Evolutionary conservation across 2,797 vertebrate species (phyloP).

Genomic region (Pogonophryne albipinna): DNA sequence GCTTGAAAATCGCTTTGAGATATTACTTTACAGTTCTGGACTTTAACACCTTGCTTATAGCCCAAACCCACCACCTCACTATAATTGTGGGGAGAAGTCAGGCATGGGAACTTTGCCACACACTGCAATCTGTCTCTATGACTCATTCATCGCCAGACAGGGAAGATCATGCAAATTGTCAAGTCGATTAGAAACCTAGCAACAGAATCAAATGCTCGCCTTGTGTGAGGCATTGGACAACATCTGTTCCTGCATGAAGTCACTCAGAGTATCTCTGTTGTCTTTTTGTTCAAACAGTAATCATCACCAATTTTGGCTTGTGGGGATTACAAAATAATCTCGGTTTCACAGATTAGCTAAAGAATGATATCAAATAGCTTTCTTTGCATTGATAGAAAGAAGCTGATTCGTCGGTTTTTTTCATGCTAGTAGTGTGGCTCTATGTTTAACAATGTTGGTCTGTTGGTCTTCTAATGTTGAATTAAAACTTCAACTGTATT

Average conservation of each 20-base stretch:
- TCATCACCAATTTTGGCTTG: neutral
- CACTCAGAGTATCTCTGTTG: slow-evolving; percentile 14
- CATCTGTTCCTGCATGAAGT: slow-evolving; percentile 58
- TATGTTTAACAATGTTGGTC: neutral
- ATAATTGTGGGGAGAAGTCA: slow-evolving; percentile 5
- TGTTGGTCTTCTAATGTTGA: too few relatives aligned
- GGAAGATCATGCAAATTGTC: slow-evolving; percentile 40
- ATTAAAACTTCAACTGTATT: neutral
- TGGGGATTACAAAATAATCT: slow-evolving; percentile 1
- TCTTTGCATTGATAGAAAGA: neutral
- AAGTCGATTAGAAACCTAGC: slow-evolving; percentile 55
- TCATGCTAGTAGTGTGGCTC: neutral
- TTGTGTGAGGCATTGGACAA: slow-evolving; percentile 18
- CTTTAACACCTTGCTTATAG: slow-evolving; percentile 56
- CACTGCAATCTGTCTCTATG: slow-evolving; percentile 42
- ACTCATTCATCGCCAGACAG: slow-evolving; percentile 62
- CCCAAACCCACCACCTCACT: neutral
- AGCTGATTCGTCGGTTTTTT: neutral
- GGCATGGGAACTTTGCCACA: slow-evolving; percentile 54
- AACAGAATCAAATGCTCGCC: slow-evolving; percentile 28
- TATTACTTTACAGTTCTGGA: slow-evolving; percentile 56
- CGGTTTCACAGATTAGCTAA: slow-evolving; percentile 1
- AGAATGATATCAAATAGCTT: neutral
- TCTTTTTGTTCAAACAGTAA: slow-evolving; percentile 6
- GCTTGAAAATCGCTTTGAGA: slow-evolving; percentile 29